These are phyloP conservation scores for Acinonyx jubatus DNA, from an alignment of 2,113 vertebrate species.

Conservation along the genomic window DNA sequence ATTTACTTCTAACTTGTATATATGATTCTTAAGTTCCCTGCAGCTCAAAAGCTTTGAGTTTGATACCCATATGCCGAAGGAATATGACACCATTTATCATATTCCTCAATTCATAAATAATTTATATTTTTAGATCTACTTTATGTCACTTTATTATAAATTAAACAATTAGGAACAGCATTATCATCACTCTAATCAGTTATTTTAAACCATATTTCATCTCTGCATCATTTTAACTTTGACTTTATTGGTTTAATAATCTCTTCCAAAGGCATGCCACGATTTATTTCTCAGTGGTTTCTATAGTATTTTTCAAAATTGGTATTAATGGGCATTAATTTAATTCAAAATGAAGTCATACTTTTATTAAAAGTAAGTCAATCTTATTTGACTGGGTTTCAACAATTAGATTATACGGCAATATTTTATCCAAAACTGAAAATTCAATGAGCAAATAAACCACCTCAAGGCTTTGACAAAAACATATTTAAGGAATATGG, in stretches of 20 bases:
- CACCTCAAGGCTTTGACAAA: not conserved
- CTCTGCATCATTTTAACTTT: not conserved
- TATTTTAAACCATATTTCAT: conserved; percentile 32
- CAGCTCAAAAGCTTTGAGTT: not conserved
- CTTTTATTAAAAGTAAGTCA: not conserved
- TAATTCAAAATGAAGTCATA: not conserved
- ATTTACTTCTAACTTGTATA: not conserved
- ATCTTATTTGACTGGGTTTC: not conserved
- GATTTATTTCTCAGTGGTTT: not conserved
- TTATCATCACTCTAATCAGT: not conserved
- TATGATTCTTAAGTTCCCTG: not conserved
- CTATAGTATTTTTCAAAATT: not conserved
- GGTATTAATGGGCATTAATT: not conserved
- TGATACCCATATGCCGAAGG: not conserved
- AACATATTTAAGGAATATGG: not conserved
- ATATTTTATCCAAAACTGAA: conserved; percentile 18
- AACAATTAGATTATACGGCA: not conserved
- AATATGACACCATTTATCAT: not conserved
- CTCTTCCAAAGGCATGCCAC: not conserved
- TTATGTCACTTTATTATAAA: not conserved
- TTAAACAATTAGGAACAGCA: not conserved
- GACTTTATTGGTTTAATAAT: not conserved
- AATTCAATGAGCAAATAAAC: conserved; percentile 22
- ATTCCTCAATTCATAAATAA: not conserved
- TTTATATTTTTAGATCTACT: not conserved